Percentiles rank a stretch among this genome's conserved stretches.
Conservation (phyloP, 1,140 invertebrate species). For the Drosophila murphyi region DNA sequence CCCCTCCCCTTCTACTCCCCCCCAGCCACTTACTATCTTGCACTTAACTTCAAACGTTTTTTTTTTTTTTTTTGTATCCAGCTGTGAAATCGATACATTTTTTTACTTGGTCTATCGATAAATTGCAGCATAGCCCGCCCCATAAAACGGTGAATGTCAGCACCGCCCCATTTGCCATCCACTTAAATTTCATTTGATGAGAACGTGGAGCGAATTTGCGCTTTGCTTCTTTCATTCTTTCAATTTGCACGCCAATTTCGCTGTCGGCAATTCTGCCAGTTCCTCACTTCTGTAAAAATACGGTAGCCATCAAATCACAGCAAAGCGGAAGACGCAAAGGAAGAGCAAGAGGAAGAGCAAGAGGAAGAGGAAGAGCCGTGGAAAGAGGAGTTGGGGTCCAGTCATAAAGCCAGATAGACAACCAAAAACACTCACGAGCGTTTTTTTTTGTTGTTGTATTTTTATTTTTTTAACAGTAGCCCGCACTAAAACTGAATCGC, state of each 20-base stretch:
- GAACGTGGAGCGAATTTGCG: constrained; percentile 22
- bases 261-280: constrained; percentile 45
- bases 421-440: constrained; percentile 23
- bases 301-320: constrained; percentile 63
- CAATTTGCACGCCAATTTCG: constrained; percentile 75
- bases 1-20: too few relatives aligned
- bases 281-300: constrained; percentile 64
- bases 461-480: constrained; percentile 29
- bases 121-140: not conserved
- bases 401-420: constrained; percentile 28
- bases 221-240: constrained; percentile 32
- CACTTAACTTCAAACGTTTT: constrained; percentile 31
- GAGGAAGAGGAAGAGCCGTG: constrained; percentile 16
- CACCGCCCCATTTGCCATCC: constrained; percentile 42
- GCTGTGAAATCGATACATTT: constrained; percentile 65
- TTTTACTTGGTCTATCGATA: constrained; percentile 48
- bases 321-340: not conserved
- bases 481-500: constrained; percentile 23
- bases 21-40: too few relatives aligned
- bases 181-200: constrained; percentile 54
- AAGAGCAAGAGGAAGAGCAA: not conserved
- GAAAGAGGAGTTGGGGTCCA: constrained; percentile 11
- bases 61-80: constrained; percentile 16
- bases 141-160: constrained; percentile 47
- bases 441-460: not conserved